These are phyloP conservation scores for Perdita meconis DNA, from an alignment of 2,888 invertebrate species.

Conservation along the genomic window DNA sequence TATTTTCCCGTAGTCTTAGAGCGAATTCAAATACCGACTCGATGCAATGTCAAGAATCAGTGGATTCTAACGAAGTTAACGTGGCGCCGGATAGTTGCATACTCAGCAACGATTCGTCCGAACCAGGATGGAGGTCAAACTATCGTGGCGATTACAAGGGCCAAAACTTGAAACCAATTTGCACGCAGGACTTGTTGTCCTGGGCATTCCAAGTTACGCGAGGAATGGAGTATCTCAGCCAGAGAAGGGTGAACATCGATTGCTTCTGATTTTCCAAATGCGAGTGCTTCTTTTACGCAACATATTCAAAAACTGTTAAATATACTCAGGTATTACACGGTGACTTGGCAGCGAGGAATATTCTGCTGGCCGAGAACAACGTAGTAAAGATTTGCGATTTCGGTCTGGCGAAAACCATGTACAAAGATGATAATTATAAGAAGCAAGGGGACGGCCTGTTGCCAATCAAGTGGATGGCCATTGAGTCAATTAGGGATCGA, in stretches of 20 bases:
- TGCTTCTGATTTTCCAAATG: background rate
- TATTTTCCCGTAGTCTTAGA: slow-evolving; percentile 85
- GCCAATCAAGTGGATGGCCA: slow-evolving; percentile 98
- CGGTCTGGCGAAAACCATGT: slow-evolving; percentile 96
- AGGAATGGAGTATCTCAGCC: slow-evolving; percentile 97
- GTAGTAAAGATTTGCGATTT: slow-evolving; percentile 98
- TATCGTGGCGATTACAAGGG: slow-evolving; percentile 91
- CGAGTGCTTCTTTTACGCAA: too few relatives aligned
- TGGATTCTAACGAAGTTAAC: slow-evolving; percentile 74
- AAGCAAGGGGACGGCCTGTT: slow-evolving; percentile 94
- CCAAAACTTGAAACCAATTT: slow-evolving; percentile 88
- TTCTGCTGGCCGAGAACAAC: slow-evolving; percentile 94
- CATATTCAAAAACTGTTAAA: too few relatives aligned
- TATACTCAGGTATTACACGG: slow-evolving; percentile 93
- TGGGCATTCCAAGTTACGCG: slow-evolving; percentile 97
- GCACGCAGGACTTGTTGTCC: slow-evolving; percentile 93
- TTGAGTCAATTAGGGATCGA: slow-evolving; percentile 95
- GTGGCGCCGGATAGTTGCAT: slow-evolving; percentile 80
- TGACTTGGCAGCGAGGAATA: slow-evolving; percentile 95
- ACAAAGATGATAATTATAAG: slow-evolving; percentile 95
- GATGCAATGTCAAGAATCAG: slow-evolving; percentile 67
- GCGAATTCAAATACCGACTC: slow-evolving; percentile 70
- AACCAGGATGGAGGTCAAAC: slow-evolving; percentile 92
- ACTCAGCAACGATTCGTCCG: slow-evolving; percentile 86
- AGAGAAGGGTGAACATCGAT: slow-evolving; percentile 89